Conservation (phyloP, 2,797 vertebrate species). For the Adelosebastes latens region DNA sequence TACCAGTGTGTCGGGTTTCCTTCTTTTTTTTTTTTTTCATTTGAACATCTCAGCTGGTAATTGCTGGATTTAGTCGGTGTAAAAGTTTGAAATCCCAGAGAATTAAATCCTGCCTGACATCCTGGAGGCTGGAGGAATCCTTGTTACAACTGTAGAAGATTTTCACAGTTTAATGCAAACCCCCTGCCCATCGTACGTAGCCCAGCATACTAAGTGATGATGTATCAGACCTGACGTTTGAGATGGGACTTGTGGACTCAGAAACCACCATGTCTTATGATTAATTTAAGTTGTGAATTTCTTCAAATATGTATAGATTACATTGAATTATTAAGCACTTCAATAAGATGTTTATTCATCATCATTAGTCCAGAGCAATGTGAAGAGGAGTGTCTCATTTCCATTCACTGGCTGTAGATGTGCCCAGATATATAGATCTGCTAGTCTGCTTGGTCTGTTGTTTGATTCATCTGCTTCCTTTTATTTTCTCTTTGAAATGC, state of each 20-base stretch:
- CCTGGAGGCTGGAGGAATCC: slow-evolving; percentile 10
- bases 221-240: not conserved
- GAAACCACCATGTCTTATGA: not conserved
- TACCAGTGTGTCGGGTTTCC: not conserved
- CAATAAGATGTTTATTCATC: not conserved
- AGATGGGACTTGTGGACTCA: not conserved
- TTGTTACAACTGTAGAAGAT: slow-evolving; percentile 36
- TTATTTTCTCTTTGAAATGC: not conserved
- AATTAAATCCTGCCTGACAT: slow-evolving; percentile 29
- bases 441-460: not conserved
- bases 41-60: not conserved
- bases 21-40: not conserved
- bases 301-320: not conserved
- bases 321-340: not conserved
- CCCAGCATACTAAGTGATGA: slow-evolving; percentile 24
- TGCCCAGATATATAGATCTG: not conserved
- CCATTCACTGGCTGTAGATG: not conserved
- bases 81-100: slow-evolving; percentile 7
- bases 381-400: not conserved
- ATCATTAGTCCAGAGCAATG: not conserved
- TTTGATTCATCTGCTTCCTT: not conserved
- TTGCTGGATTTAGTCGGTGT: not conserved
- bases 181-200: not conserved
- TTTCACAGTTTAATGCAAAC: slow-evolving; percentile 30
- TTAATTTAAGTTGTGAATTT: not conserved